A percentile compares a stretch with the other conserved stretches of the same genome.
Conservation (phyloP, 2,113 vertebrate species). For the Stegastes partitus region DNA sequence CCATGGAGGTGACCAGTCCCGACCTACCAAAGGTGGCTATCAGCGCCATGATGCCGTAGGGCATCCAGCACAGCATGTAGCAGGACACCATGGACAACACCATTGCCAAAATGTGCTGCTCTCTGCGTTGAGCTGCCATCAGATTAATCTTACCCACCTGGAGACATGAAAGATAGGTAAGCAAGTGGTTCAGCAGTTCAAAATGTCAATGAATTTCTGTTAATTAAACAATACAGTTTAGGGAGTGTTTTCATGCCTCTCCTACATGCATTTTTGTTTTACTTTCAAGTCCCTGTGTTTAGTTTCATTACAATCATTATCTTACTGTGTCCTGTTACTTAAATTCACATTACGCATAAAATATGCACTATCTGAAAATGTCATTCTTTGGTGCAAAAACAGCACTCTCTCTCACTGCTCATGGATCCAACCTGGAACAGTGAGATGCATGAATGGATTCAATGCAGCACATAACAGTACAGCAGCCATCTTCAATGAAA, state of each 20-base stretch:
- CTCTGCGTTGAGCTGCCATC: constrained; percentile 82
- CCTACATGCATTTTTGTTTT: neutral
- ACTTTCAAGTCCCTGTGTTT: neutral
- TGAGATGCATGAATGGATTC: neutral
- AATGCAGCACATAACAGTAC: no score
- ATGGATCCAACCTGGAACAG: neutral
- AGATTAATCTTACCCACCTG: constrained; percentile 87
- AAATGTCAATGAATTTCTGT: neutral
- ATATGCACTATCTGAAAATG: neutral
- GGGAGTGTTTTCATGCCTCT: neutral
- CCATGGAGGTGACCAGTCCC: constrained; percentile 78
- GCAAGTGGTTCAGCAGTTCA: neutral
- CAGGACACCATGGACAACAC: constrained; percentile 86
- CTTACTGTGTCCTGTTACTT: no score
- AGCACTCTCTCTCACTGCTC: neutral
- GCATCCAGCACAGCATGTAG: constrained; percentile 88
- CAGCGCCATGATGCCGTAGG: constrained; percentile 85
- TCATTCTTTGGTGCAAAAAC: constrained; percentile 8
- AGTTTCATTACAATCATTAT: no score
- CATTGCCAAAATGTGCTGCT: constrained; percentile 85
- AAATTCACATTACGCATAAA: no score
- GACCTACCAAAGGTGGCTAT: constrained; percentile 83
- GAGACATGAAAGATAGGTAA: neutral
- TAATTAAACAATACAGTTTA: neutral
- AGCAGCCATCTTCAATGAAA: no score